phyloP scores from a whole-genome alignment of 2,888 invertebrate genomes.

The Amblyjoppa proteus region DNA sequence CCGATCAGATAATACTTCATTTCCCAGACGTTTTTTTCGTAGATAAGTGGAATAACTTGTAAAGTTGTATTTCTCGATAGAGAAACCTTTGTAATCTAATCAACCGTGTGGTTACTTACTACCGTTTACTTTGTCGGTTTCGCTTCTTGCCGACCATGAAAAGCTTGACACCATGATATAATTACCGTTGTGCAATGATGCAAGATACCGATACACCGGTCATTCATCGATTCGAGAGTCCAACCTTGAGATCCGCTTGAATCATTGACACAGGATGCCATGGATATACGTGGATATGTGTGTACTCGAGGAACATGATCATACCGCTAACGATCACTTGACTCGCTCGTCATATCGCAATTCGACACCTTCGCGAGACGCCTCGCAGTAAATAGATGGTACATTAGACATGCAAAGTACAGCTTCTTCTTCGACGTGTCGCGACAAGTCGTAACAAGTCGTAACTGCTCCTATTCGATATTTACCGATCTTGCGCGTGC shows the following conservation, averaged over 20 bases:
- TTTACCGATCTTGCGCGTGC: too few relatives aligned
- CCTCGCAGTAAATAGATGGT: slow-evolving; percentile 18
- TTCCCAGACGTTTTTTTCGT: neutral
- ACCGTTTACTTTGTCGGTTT: slow-evolving; percentile 4
- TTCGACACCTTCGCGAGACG: slow-evolving; percentile 42
- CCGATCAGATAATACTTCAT: neutral
- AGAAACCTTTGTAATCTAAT: neutral
- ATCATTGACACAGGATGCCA: slow-evolving; percentile 33
- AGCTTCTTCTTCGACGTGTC: neutral
- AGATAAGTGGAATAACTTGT: neutral
- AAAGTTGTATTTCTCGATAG: neutral
- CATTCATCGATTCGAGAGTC: slow-evolving; percentile 20
- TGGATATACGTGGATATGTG: neutral
- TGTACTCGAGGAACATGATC: neutral
- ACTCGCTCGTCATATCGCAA: slow-evolving; percentile 21
- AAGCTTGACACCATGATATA: slow-evolving; percentile 8
- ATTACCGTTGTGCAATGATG: slow-evolving; percentile 8
- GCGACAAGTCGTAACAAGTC: neutral
- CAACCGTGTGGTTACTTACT: neutral
- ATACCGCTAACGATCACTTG: slow-evolving; percentile 36
- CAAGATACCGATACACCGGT: slow-evolving; percentile 10
- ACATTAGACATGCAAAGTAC: neutral
- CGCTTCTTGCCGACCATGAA: slow-evolving; percentile 36
- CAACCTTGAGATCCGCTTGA: neutral
- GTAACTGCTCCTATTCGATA: neutral